Conservation (phyloP, 2,888 invertebrate genomes). For the Spisula subtruncata region DNA sequence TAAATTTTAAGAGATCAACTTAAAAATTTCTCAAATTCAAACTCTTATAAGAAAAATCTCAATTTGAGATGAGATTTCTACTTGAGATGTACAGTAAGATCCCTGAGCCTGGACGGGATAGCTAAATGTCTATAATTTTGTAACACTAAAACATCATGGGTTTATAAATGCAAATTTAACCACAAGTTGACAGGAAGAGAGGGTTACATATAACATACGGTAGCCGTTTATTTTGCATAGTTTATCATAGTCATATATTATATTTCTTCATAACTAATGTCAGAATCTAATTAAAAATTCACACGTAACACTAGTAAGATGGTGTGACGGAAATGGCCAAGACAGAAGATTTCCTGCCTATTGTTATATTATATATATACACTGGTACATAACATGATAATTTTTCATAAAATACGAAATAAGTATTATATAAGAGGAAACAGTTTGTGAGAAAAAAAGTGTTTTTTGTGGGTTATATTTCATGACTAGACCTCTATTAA, state of each 20-base stretch:
- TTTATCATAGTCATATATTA: neutral
- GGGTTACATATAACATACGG: neutral
- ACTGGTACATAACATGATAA: too few relatives aligned
- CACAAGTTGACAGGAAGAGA: too few relatives aligned
- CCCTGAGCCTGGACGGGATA: too few relatives aligned
- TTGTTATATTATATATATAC: slow-evolving; percentile 14
- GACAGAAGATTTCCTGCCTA: slow-evolving; percentile 35
- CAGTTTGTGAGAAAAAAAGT: neutral
- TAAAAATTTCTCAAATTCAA: too few relatives aligned
- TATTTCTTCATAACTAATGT: neutral
- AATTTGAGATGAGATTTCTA: too few relatives aligned
- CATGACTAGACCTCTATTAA: slow-evolving; percentile 5
- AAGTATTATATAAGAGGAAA: slow-evolving; percentile 11
- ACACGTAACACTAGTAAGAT: slow-evolving; percentile 13
- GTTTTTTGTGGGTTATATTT: neutral
- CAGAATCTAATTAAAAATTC: slow-evolving; percentile 28
- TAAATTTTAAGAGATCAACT: too few relatives aligned
- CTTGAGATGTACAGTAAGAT: too few relatives aligned
- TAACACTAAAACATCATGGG: too few relatives aligned
- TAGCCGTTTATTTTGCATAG: neutral
- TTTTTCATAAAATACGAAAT: neutral
- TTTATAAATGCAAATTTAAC: too few relatives aligned
- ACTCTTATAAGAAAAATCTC: too few relatives aligned
- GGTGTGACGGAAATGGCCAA: slow-evolving; percentile 35
- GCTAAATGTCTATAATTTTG: too few relatives aligned